Conservation (phyloP, 2,113 vertebrate species). For the Apus apus region DNA sequence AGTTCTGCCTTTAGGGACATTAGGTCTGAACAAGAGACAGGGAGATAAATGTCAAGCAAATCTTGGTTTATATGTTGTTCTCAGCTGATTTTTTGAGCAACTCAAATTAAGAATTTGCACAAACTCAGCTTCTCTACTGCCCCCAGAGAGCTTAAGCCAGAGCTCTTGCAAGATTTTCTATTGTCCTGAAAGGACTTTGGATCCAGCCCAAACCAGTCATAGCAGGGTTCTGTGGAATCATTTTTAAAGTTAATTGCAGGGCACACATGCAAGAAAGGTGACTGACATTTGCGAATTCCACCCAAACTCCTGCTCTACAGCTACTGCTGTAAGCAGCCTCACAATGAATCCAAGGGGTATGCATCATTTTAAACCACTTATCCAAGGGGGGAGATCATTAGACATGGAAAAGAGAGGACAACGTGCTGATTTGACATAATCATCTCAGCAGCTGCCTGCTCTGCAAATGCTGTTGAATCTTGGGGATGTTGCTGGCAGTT, state of each 20-base stretch:
- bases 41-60: not conserved
- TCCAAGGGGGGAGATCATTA: slow-evolving; percentile 37
- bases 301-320: not conserved
- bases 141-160: not conserved
- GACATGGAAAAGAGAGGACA: slow-evolving; percentile 11
- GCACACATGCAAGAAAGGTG: not conserved
- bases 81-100: slow-evolving; percentile 8
- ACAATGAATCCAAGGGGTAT: not conserved
- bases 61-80: not conserved
- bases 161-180: not conserved
- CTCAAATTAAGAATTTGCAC: slow-evolving; percentile 17
- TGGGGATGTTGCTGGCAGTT: slow-evolving; percentile 6
- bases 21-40: not conserved
- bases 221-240: not conserved
- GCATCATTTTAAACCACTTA: slow-evolving; percentile 17
- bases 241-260: slow-evolving; percentile 11
- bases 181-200: slow-evolving; percentile 27
- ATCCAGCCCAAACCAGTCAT: not conserved
- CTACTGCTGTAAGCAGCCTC: not conserved
- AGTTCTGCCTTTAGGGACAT: not conserved
- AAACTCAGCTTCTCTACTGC: not conserved
- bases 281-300: not conserved
- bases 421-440: slow-evolving; percentile 52
- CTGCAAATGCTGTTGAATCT: slow-evolving; percentile 15
- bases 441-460: slow-evolving; percentile 50